phyloP scores from a whole-genome alignment of 2,888 invertebrate genomes.

The Iselma pallidipennis region DNA sequence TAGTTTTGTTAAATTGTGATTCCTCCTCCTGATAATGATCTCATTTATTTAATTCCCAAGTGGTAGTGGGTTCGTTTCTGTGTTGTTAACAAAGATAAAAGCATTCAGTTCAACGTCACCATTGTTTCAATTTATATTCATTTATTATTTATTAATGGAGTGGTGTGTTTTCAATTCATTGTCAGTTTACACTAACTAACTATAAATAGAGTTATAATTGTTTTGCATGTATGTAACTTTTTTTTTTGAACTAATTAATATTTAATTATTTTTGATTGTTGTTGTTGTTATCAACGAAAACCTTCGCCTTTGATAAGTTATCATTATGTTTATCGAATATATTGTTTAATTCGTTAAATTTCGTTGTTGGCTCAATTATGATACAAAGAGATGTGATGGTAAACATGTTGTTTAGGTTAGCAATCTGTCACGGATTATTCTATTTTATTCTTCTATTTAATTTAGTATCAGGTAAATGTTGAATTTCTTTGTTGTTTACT shows the following conservation, averaged over 20 bases:
- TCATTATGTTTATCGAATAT: constrained; percentile 28
- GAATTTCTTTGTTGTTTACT: not conserved
- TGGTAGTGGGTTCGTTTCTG: not conserved
- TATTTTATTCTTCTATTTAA: constrained; percentile 26
- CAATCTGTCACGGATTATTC: constrained; percentile 23
- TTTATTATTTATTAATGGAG: not conserved
- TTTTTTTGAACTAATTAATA: constrained; percentile 8
- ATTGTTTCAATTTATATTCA: not conserved
- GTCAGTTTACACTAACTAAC: not conserved
- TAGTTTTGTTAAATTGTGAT: constrained; percentile 35
- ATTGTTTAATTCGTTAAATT: constrained; percentile 1
- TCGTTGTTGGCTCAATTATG: not conserved
- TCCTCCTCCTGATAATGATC: constrained; percentile 32
- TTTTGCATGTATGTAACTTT: not conserved
- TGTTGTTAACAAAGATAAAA: not conserved
- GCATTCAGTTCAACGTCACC: not conserved
- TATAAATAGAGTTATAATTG: constrained; percentile 5
- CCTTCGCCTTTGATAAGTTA: constrained; percentile 30
- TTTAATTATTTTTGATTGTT: constrained; percentile 2
- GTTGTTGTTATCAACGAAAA: constrained; percentile 8
- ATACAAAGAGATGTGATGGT: constrained; percentile 32
- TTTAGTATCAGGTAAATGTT: constrained; percentile 23
- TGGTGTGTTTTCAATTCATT: not conserved
- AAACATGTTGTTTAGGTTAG: constrained; percentile 34
- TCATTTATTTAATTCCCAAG: constrained; percentile 42